Evolutionary conservation across 2,113 vertebrate genomes (phyloP).

Genomic region (Psittacara wagleri): DNA sequence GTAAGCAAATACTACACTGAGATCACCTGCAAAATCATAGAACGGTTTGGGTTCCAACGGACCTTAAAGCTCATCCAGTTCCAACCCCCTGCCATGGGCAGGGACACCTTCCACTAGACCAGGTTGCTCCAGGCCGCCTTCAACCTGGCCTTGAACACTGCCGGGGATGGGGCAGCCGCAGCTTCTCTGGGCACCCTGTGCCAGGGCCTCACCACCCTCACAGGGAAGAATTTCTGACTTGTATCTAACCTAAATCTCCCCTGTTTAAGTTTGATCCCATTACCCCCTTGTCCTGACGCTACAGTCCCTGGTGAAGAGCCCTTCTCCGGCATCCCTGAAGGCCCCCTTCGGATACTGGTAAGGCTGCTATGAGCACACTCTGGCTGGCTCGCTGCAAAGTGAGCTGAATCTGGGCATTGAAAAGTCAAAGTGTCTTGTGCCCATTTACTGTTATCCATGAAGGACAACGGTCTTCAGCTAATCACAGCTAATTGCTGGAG

Average conservation of each 20-base stretch:
- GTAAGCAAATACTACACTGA: neutral
- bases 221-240: neutral
- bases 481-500: neutral
- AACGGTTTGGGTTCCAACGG: neutral
- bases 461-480: neutral
- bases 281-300: neutral
- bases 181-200: neutral
- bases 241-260: neutral
- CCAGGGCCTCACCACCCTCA: neutral
- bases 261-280: neutral
- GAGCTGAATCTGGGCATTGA: neutral
- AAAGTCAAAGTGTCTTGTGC: neutral
- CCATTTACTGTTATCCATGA: neutral
- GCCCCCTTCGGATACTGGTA: neutral
- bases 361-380: rapidly evolving
- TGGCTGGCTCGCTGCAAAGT: neutral
- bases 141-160: neutral
- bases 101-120: neutral
- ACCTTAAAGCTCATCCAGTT: neutral
- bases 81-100: neutral
- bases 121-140: neutral
- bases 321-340: neutral
- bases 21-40: neutral
- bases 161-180: neutral
- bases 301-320: neutral